Percentiles rank a stretch among this genome's conserved stretches.
phyloP scores from a whole-genome alignment of 1,140 invertebrate species.

The Bathynomus jamesi region DNA sequence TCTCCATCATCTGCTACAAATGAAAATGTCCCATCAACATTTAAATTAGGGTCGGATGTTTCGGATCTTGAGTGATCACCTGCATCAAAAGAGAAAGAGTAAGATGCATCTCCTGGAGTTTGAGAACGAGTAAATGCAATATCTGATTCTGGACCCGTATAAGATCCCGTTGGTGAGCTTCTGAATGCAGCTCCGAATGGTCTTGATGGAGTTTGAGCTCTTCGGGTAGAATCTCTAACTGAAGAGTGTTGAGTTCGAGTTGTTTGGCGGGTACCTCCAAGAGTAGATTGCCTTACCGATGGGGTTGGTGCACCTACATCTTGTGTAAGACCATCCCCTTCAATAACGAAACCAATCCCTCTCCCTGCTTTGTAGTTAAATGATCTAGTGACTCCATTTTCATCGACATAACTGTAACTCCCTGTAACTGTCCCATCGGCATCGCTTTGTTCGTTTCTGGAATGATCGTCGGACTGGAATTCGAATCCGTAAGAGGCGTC shows the following conservation, averaged over 20 bases:
- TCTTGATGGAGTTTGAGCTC: background rate
- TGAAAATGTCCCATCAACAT: slow-evolving; percentile 21
- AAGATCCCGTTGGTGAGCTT: too few species aligned
- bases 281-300: background rate
- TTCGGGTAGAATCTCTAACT: background rate
- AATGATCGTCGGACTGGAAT: slow-evolving; percentile 35
- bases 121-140: too few species aligned
- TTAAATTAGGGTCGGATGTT: slow-evolving; percentile 25
- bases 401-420: slow-evolving; percentile 42
- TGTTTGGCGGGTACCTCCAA: background rate
- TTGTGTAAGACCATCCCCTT: slow-evolving; percentile 24
- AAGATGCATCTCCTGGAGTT: slow-evolving; percentile 33
- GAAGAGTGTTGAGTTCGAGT: background rate
- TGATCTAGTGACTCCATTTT: slow-evolving; percentile 25
- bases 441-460: slow-evolving; percentile 32
- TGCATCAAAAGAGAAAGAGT: slow-evolving; percentile 28
- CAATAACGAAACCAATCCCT: slow-evolving; percentile 31
- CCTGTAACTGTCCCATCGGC: slow-evolving; percentile 41
- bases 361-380: slow-evolving; percentile 29
- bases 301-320: slow-evolving; percentile 5
- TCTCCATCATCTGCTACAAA: slow-evolving; percentile 31
- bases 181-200: background rate
- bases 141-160: slow-evolving; percentile 5
- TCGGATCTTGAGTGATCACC: slow-evolving; percentile 36
- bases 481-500: slow-evolving; percentile 37